Conservation (phyloP, 2,888 invertebrate species). For the Drosophila fungiperda region DNA sequence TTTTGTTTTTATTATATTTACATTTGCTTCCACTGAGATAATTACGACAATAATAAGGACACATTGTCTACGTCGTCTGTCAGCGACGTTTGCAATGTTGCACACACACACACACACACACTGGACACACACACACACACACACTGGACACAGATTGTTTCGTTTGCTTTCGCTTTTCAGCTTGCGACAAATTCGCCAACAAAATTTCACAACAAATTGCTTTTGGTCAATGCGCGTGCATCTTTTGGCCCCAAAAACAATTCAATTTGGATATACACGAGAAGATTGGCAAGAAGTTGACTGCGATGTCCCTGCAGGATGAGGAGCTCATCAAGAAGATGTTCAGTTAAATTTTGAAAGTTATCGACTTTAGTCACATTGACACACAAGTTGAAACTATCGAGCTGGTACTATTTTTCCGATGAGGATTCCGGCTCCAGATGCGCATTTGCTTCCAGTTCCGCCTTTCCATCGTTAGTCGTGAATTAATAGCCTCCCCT, state of each 20-base stretch:
- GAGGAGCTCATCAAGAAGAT: conserved; percentile 89
- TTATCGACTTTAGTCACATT: conserved; percentile 45
- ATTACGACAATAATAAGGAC: conserved; percentile 79
- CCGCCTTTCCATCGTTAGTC: background rate
- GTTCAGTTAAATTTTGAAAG: conserved; percentile 70
- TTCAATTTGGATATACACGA: conserved; percentile 96
- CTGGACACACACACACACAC: conserved; percentile 3
- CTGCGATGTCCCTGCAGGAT: conserved; percentile 95
- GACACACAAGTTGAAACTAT: conserved; percentile 85
- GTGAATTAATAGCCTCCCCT: conserved; percentile 7
- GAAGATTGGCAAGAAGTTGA: conserved; percentile 97
- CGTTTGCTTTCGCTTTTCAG: conserved; percentile 35
- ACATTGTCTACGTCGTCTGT: conserved; percentile 59
- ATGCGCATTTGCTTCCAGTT: conserved; percentile 42
- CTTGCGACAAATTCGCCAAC: conserved; percentile 60
- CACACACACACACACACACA: conserved; percentile 6
- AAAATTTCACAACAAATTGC: conserved; percentile 76
- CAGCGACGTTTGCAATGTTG: conserved; percentile 10
- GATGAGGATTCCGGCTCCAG: conserved; percentile 83
- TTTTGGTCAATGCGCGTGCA: conserved; percentile 68
- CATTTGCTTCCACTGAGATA: conserved; percentile 74
- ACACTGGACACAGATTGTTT: conserved; percentile 5
- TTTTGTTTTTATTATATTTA: conserved; percentile 79
- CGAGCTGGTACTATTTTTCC: conserved; percentile 87
- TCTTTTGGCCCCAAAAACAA: conserved; percentile 43